Percentiles rank a stretch among this genome's conserved stretches.
Evolutionary conservation across 1,140 invertebrate species (phyloP).

Genomic region (Drosophila sp.): DNA sequence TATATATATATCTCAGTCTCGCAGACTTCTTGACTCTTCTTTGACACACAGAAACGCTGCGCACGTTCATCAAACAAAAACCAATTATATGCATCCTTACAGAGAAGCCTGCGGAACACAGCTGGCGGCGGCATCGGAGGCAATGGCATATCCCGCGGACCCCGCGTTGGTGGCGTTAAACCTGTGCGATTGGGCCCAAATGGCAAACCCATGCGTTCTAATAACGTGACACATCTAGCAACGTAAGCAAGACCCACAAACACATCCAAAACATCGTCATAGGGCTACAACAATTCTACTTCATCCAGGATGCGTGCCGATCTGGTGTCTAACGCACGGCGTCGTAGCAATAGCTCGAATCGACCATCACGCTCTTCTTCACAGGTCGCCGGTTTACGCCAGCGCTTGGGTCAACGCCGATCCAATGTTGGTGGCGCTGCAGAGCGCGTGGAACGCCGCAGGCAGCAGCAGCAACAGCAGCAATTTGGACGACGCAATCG

Average conservation of each 20-base stretch:
- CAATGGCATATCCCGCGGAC: constrained; percentile 27
- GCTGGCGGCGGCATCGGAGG: constrained; percentile 28
- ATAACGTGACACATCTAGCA: constrained; percentile 74
- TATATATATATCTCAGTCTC: constrained; percentile 15
- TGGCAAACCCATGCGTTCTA: constrained; percentile 69
- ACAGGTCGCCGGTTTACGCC: constrained; percentile 43
- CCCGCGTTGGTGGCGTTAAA: constrained; percentile 60
- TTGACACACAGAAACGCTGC: constrained; percentile 48
- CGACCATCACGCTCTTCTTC: constrained; percentile 51
- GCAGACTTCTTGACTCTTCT: constrained; percentile 44
- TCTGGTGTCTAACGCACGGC: constrained; percentile 53
- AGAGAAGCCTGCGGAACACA: constrained; percentile 81
- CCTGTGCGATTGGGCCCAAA: constrained; percentile 72
- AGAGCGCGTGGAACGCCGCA: constrained; percentile 68
- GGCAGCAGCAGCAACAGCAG: constrained; percentile 43
- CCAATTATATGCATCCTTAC: constrained; percentile 78
- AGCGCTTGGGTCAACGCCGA: constrained; percentile 65
- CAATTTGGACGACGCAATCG: constrained; percentile 55
- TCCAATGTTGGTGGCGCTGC: constrained; percentile 68
- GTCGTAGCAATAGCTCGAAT: constrained; percentile 44
- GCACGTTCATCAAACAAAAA: constrained; percentile 64
- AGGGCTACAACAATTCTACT: constrained; percentile 63
- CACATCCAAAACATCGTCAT: constrained; percentile 35
- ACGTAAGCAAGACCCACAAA: constrained; percentile 70
- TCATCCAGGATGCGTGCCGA: constrained; percentile 76